These are phyloP conservation scores for Gadus chalcogrammus DNA, from an alignment of 2,113 vertebrate species.

Conservation along the genomic window DNA sequence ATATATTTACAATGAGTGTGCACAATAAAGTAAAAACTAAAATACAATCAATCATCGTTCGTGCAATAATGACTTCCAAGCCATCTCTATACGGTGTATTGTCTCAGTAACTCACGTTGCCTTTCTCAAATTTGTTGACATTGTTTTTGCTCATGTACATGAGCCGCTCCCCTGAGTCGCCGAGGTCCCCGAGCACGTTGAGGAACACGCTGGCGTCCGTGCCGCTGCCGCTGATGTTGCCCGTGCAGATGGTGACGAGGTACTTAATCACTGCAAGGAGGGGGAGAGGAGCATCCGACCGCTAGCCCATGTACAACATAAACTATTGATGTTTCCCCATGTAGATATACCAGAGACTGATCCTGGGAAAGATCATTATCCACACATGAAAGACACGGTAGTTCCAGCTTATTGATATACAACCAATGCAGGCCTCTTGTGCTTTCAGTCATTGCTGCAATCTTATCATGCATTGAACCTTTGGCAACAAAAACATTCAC, in stretches of 20 bases:
- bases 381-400: neutral
- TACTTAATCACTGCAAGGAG: slow-evolving; percentile 84
- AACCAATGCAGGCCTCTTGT: neutral
- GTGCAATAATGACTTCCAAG: no score
- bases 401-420: neutral
- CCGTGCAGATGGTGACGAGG: slow-evolving; percentile 86
- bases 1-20: neutral
- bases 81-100: neutral
- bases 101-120: slow-evolving; percentile 80
- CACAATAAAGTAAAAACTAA: no score
- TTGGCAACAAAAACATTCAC: no score
- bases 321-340: no score
- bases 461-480: no score
- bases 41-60: neutral
- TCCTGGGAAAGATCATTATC: no score
- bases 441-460: no score
- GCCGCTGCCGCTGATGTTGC: slow-evolving; percentile 82
- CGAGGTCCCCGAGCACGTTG: slow-evolving; percentile 82
- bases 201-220: slow-evolving; percentile 92
- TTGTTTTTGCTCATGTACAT: slow-evolving; percentile 91
- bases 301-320: neutral
- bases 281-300: neutral
- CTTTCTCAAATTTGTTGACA: slow-evolving; percentile 91
- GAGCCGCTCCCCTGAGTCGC: slow-evolving; percentile 88
- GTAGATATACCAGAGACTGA: no score